Conservation (phyloP, 2,113 vertebrate species). For the Hippocampus comes region DNA sequence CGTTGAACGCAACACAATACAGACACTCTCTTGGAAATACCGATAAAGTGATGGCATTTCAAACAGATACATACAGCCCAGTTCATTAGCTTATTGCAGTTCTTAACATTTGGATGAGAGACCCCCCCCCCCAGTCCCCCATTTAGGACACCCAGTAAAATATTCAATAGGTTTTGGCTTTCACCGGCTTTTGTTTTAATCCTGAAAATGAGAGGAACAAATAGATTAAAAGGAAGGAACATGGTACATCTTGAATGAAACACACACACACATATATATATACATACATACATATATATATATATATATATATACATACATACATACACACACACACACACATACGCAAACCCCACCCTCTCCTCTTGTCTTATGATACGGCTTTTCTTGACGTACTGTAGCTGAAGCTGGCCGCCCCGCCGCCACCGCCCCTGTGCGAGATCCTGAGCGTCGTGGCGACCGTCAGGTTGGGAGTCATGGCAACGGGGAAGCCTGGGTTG, state of each 20-base stretch:
- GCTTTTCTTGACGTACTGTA: conserved; percentile 78
- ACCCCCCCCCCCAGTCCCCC: too few relatives aligned
- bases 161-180: too few relatives aligned
- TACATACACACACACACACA: too few relatives aligned
- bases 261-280: too few relatives aligned
- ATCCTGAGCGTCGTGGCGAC: conserved; percentile 77
- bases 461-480: conserved; percentile 71
- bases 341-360: too few relatives aligned
- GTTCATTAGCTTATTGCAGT: conserved; percentile 54
- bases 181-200: too few relatives aligned
- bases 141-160: too few relatives aligned
- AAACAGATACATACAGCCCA: conserved; percentile 10
- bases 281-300: too few relatives aligned
- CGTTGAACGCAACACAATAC: conserved; percentile 22
- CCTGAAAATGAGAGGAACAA: too few relatives aligned
- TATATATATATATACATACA: too few relatives aligned
- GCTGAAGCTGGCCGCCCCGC: conserved; percentile 70
- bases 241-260: too few relatives aligned
- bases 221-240: too few relatives aligned
- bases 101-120: conserved; percentile 21
- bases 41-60: conserved; percentile 22
- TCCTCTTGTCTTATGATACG: conserved; percentile 54
- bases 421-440: conserved; percentile 79
- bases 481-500: conserved; percentile 73
- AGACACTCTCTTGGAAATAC: conserved; percentile 23